Evolutionary conservation across 2,797 vertebrate genomes (phyloP).

Genomic region (Anisognathus igniventris): DNA sequence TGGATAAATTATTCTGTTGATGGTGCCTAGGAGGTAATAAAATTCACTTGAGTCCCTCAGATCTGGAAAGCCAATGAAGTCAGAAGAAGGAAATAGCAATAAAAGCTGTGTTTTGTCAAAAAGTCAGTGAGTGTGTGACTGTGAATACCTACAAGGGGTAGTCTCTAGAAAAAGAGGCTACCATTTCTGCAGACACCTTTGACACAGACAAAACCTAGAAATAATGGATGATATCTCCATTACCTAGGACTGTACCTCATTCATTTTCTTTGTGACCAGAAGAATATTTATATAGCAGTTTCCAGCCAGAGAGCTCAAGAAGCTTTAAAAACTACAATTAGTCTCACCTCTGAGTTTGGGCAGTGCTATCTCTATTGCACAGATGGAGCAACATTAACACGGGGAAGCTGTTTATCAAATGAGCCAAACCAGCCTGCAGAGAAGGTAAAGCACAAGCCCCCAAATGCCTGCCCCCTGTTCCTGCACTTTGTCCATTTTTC

Average conservation of each 20-base stretch:
- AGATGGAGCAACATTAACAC: background rate
- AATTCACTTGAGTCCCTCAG: constrained; percentile 1
- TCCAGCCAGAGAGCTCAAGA: background rate
- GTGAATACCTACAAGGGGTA: background rate
- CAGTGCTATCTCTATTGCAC: constrained; percentile 26
- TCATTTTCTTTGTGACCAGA: background rate
- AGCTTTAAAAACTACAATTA: constrained; percentile 34
- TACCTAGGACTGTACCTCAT: background rate
- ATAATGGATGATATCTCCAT: background rate
- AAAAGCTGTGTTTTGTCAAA: constrained; percentile 19
- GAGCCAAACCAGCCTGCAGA: background rate
- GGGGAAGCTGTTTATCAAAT: constrained; percentile 21
- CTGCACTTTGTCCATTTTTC: background rate
- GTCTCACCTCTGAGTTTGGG: background rate
- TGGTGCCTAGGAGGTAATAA: constrained; percentile 26
- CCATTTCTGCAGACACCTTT: background rate
- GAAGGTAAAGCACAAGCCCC: background rate
- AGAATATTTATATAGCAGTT: constrained; percentile 7
- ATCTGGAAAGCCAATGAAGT: background rate
- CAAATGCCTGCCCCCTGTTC: background rate
- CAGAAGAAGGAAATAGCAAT: background rate
- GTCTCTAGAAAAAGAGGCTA: background rate
- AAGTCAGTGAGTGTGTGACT: constrained; percentile 6
- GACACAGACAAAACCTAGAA: background rate
- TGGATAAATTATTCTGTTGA: constrained; percentile 35